A percentile compares a stretch with the other conserved stretches of the same genome.
phyloP scores from a whole-genome alignment of 2,888 invertebrate genomes.

The Netelia melanura region DNA sequence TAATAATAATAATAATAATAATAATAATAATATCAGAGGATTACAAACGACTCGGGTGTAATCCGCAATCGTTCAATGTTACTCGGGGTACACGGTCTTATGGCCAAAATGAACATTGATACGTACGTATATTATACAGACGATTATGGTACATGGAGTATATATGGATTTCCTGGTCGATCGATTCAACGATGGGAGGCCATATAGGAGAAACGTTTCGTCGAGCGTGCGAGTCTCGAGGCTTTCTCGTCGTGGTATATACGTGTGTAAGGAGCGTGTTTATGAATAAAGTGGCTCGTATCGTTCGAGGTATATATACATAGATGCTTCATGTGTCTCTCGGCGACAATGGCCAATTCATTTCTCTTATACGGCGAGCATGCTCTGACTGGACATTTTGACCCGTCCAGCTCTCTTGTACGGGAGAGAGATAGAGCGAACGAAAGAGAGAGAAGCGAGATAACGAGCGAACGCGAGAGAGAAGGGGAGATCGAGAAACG shows the following conservation, averaged over 20 bases:
- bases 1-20: no score
- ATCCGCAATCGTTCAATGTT: slow-evolving; percentile 43
- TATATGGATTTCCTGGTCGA: slow-evolving; percentile 67
- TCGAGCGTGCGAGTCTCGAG: slow-evolving; percentile 44
- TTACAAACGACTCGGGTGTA: slow-evolving; percentile 29
- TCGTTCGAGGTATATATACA: slow-evolving; percentile 49
- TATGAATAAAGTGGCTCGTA: slow-evolving; percentile 70
- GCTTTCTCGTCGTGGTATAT: slow-evolving; percentile 10
- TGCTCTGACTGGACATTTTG: slow-evolving; percentile 25
- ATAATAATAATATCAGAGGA: slow-evolving; percentile 3
- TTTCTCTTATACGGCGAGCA: slow-evolving; percentile 60
- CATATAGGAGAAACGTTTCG: slow-evolving; percentile 43
- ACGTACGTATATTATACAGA: slow-evolving; percentile 32
- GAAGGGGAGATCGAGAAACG: slow-evolving; percentile 36
- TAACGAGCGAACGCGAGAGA: slow-evolving; percentile 12
- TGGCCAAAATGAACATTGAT: slow-evolving; percentile 24
- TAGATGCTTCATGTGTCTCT: slow-evolving; percentile 53
- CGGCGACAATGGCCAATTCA: slow-evolving; percentile 68
- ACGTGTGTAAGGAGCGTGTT: slow-evolving; percentile 63
- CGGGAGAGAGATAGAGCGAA: slow-evolving; percentile 22
- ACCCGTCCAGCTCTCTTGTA: slow-evolving; percentile 19
- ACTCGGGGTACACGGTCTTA: slow-evolving; percentile 5
- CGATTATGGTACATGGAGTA: slow-evolving; percentile 10
- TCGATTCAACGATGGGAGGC: slow-evolving; percentile 55
- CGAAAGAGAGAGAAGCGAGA: slow-evolving; percentile 33